Conservation (phyloP, 2,113 vertebrate genomes). For the Noctilio leporinus region DNA sequence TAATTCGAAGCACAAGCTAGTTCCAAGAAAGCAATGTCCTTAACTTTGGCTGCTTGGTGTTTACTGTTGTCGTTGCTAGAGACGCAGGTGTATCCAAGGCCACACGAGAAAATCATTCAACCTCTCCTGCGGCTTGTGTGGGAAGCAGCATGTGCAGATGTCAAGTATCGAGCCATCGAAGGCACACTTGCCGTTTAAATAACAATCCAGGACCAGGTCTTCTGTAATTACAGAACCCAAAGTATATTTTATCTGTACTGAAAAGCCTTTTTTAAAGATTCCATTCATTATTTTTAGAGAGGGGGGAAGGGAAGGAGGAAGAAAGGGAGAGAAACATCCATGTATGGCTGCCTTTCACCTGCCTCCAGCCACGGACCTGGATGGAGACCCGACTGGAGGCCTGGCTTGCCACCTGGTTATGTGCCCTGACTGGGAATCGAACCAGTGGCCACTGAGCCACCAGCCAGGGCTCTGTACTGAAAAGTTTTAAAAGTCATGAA, state of each 20-base stretch:
- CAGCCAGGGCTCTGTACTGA: slow-evolving; percentile 53
- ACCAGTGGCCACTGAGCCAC: too few relatives aligned
- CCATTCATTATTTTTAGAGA: too few relatives aligned
- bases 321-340: too few relatives aligned
- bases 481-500: slow-evolving; percentile 30
- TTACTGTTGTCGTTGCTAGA: neutral
- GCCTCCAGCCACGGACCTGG: too few relatives aligned
- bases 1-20: neutral
- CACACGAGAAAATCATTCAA: slow-evolving; percentile 26
- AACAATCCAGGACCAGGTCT: slow-evolving; percentile 12
- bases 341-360: too few relatives aligned
- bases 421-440: too few relatives aligned
- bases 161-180: neutral
- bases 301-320: too few relatives aligned
- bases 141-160: neutral
- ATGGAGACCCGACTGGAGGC: too few relatives aligned
- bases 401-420: too few relatives aligned
- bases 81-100: neutral
- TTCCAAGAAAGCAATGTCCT: neutral
- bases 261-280: too few relatives aligned
- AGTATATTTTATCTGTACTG: slow-evolving; percentile 52
- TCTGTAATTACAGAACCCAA: slow-evolving; percentile 30
- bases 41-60: neutral
- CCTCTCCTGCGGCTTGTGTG: neutral
- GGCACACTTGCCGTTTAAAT: slow-evolving; percentile 33